Percentiles rank a stretch among this genome's conserved stretches.
Evolutionary conservation across 1,140 invertebrate species (phyloP).

Genomic region (Monomorium pharaonis): DNA sequence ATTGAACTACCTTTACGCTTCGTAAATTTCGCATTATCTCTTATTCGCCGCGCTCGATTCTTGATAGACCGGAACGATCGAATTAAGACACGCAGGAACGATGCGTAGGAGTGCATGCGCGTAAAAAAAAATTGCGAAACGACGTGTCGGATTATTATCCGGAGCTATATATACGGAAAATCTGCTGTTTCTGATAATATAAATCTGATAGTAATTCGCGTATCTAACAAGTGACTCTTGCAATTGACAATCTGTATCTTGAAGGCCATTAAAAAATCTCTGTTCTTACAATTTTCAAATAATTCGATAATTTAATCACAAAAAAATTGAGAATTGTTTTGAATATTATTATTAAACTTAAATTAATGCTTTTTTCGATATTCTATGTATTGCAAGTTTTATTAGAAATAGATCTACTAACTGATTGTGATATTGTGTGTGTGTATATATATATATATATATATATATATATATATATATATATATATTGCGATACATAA

Average conservation of each 20-base stretch:
- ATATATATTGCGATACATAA: background rate
- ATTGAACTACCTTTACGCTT: constrained; percentile 74
- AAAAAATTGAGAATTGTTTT: background rate
- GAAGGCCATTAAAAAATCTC: background rate
- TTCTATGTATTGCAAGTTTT: background rate
- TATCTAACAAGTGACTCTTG: background rate
- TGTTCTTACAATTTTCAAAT: background rate
- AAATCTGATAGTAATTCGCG: too few species aligned
- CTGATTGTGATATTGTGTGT: too few species aligned
- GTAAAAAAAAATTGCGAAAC: background rate
- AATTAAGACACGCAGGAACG: constrained; percentile 59
- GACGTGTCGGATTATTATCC: constrained; percentile 10
- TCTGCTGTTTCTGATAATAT: background rate
- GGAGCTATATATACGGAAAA: background rate
- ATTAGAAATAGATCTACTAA: background rate
- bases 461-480: too few species aligned
- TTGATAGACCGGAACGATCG: constrained; percentile 65
- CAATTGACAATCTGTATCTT: background rate
- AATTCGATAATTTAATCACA: background rate
- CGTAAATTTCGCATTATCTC: constrained; percentile 73
- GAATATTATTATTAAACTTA: background rate
- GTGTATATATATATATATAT: too few species aligned
- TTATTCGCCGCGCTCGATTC: constrained; percentile 63
- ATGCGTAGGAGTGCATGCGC: constrained; percentile 11
- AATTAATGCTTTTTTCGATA: background rate